Conservation (phyloP, 2,797 vertebrate genomes). For the Rhynchotus rufescens region DNA sequence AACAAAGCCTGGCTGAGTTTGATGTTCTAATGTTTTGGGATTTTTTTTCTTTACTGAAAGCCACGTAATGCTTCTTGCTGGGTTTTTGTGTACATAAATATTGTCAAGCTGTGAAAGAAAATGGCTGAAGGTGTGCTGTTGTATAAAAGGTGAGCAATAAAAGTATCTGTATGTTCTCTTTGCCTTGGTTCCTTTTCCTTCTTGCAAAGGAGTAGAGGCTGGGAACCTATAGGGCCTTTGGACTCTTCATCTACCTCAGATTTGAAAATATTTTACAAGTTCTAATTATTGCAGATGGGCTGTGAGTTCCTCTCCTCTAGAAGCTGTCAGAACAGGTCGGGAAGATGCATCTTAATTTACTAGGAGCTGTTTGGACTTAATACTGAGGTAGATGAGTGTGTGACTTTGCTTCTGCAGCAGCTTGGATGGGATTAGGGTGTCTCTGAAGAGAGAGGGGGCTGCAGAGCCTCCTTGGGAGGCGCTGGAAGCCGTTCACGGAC, state of each 20-base stretch:
- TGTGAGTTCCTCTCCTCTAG: background rate
- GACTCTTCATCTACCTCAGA: background rate
- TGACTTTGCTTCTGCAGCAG: background rate
- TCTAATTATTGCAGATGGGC: background rate
- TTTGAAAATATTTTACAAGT: background rate
- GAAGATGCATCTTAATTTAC: background rate
- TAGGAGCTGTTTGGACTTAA: background rate
- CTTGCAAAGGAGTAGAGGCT: background rate
- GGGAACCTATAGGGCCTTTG: background rate
- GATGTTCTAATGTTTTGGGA: conserved; percentile 78
- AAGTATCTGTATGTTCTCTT: conserved; percentile 80
- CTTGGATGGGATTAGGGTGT: background rate
- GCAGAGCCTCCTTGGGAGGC: too few relatives aligned
- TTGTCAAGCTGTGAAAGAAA: conserved; percentile 88
- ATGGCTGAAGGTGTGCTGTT: conserved; percentile 88
- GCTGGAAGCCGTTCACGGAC: too few relatives aligned
- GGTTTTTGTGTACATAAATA: conserved; percentile 83
- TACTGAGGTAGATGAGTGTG: background rate
- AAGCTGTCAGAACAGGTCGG: background rate
- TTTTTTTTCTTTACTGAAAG: conserved; percentile 81
- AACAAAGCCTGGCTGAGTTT: conserved; percentile 81
- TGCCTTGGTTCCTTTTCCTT: conserved; percentile 65
- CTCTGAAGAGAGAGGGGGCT: too few relatives aligned
- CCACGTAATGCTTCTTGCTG: conserved; percentile 83
- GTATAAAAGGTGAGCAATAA: conserved; percentile 92